These are phyloP conservation scores for Torymus tubicola DNA, from an alignment of 2,888 invertebrate genomes.

Conservation along the genomic window DNA sequence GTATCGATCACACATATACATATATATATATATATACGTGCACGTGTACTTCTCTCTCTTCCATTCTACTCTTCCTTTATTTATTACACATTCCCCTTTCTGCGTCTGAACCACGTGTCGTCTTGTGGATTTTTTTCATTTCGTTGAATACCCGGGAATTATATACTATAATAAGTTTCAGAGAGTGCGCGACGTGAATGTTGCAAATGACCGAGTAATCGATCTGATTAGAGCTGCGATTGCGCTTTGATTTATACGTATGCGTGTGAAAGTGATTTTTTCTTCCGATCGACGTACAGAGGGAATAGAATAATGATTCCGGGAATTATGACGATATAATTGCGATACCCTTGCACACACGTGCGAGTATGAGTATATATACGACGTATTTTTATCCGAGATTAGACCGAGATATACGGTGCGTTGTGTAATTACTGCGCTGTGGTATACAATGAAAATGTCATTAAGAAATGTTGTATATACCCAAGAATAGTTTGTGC, in stretches of 20 bases:
- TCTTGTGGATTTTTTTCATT: too few species aligned
- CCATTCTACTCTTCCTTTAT: too few species aligned
- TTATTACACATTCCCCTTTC: too few species aligned
- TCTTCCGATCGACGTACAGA: background rate
- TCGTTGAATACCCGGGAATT: too few species aligned
- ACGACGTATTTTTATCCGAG: background rate
- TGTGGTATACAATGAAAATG: background rate
- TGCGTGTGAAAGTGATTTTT: background rate
- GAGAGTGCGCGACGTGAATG: too few species aligned
- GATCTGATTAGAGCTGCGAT: background rate
- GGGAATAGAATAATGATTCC: slow-evolving; percentile 13
- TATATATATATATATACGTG: too few species aligned
- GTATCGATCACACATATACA: slow-evolving; percentile 9
- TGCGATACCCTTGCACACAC: background rate
- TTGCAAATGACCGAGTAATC: too few species aligned
- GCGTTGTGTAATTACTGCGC: background rate
- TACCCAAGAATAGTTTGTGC: background rate
- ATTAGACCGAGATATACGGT: background rate
- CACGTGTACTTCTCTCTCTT: background rate
- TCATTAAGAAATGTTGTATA: slow-evolving; percentile 12
- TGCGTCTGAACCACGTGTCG: too few species aligned
- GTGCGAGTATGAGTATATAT: background rate
- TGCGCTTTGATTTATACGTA: slow-evolving; percentile 17
- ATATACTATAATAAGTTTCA: too few species aligned
- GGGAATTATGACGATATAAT: slow-evolving; percentile 6